A percentile compares a stretch with the other conserved stretches of the same genome.
Evolutionary conservation across 2,888 invertebrate genomes (phyloP).

Genomic region (Willowsia nigromaculata): DNA sequence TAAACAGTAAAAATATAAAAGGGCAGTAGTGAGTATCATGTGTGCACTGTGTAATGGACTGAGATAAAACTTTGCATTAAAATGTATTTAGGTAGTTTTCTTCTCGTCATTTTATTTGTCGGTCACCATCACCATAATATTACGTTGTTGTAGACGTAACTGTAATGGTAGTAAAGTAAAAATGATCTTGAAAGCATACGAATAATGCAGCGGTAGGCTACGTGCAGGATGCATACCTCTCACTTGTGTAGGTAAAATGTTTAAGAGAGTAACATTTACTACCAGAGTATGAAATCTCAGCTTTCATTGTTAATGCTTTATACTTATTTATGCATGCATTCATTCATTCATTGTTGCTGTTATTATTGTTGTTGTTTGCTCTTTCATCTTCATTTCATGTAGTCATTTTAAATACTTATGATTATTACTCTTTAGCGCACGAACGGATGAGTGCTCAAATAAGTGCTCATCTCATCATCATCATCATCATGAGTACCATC

Average conservation of each 20-base stretch:
- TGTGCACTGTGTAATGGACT: not conserved
- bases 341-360: slow-evolving; percentile 35
- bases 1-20: slow-evolving; percentile 6
- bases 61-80: not conserved
- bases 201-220: not conserved
- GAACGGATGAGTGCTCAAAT: slow-evolving; percentile 19
- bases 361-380: not conserved
- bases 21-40: not conserved
- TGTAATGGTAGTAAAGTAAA: slow-evolving; percentile 55
- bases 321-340: slow-evolving; percentile 21
- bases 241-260: slow-evolving; percentile 9
- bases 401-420: not conserved
- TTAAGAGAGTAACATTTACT: not conserved
- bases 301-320: slow-evolving; percentile 10
- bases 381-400: slow-evolving; percentile 12
- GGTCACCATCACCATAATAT: slow-evolving; percentile 15
- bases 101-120: slow-evolving; percentile 41
- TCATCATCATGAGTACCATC: slow-evolving; percentile 1
- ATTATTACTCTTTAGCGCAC: not conserved
- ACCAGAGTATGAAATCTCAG: slow-evolving; percentile 9
- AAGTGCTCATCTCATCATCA: slow-evolving; percentile 35
- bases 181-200: slow-evolving; percentile 35
- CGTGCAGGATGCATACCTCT: not conserved
- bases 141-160: slow-evolving; percentile 22
- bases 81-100: not conserved